Evolutionary conservation across 92 coral and sea anemone genomes (phyloP).

Genomic region (Anthopleura xanthogrammica): DNA sequence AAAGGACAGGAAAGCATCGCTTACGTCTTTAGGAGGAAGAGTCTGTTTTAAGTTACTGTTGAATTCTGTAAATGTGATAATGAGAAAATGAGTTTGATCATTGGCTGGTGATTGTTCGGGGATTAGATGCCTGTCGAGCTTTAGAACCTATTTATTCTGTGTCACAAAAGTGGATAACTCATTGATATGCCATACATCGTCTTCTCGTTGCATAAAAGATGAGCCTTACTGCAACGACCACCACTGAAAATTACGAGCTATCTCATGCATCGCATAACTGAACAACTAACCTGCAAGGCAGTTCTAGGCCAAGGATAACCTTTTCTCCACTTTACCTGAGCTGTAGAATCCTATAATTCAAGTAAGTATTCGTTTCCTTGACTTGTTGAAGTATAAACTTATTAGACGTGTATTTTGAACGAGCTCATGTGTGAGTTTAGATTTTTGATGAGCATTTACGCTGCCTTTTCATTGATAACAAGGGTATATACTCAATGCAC

Average conservation of each 20-base stretch:
- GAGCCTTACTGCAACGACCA: neutral
- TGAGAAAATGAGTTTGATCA: neutral
- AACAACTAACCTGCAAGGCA: too few species aligned
- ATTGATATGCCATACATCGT: neutral
- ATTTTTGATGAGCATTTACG: too few species aligned
- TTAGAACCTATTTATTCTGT: neutral
- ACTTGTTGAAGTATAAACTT: too few species aligned
- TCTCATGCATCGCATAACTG: neutral
- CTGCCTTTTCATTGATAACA: too few species aligned
- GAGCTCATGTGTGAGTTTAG: too few species aligned
- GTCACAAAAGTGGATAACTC: neutral
- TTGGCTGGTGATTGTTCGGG: neutral
- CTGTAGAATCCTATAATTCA: too few species aligned
- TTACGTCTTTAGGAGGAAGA: neutral
- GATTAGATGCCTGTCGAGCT: neutral
- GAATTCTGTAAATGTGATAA: neutral
- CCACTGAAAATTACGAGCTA: neutral
- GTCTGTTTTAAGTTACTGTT: neutral
- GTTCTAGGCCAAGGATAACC: too few species aligned
- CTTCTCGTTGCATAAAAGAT: neutral
- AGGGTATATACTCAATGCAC: too few species aligned
- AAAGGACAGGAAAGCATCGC: constrained; percentile 3
- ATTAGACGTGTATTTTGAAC: too few species aligned
- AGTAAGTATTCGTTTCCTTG: too few species aligned
- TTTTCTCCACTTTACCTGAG: too few species aligned